Conservation (phyloP, 2,797 vertebrate species). For the Semotilus atromaculatus region DNA sequence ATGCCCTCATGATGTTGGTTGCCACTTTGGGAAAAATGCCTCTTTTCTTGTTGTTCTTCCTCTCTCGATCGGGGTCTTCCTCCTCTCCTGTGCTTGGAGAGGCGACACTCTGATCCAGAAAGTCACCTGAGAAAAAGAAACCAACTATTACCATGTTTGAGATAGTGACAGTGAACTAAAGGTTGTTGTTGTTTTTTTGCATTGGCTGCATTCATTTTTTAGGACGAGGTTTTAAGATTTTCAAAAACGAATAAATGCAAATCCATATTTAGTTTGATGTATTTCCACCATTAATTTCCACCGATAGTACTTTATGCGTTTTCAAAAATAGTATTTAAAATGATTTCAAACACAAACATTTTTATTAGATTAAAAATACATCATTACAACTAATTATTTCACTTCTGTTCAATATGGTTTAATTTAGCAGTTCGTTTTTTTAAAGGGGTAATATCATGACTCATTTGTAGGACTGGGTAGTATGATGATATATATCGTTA, state of each 20-base stretch:
- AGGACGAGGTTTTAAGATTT: neutral
- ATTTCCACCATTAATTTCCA: neutral
- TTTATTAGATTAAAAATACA: neutral
- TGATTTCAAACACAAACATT: neutral
- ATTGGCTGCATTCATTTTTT: neutral
- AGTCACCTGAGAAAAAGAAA: constrained; percentile 53
- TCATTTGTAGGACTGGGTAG: no score
- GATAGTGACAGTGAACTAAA: neutral
- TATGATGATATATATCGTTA: no score
- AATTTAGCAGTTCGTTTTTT: no score
- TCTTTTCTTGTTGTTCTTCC: constrained; percentile 95
- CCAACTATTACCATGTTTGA: neutral
- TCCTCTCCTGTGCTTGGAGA: constrained; percentile 90
- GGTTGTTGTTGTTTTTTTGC: neutral
- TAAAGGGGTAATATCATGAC: no score
- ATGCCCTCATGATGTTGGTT: constrained; percentile 97
- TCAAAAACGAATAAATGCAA: neutral
- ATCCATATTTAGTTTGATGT: neutral
- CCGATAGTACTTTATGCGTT: neutral
- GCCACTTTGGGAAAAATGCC: constrained; percentile 98
- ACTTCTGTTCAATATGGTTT: neutral
- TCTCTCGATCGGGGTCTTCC: constrained; percentile 92
- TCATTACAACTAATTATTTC: neutral
- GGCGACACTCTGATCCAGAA: constrained; percentile 60
- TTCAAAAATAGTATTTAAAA: neutral